These are phyloP conservation scores for Acipenser ruthenus DNA, from an alignment of 2,797 vertebrate species.

Conservation along the genomic window DNA sequence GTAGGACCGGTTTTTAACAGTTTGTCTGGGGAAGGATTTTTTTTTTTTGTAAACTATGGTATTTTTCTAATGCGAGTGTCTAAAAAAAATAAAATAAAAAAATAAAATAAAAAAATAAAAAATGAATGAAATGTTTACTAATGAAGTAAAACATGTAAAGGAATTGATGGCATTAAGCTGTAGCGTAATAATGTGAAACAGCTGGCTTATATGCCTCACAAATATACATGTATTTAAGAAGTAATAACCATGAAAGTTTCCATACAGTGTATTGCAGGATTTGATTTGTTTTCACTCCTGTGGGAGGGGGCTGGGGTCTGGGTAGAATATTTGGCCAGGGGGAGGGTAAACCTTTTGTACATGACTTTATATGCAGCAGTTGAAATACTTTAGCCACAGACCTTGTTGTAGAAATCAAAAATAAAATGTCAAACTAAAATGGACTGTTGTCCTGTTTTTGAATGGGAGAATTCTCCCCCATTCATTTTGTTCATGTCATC, in stretches of 20 bases:
- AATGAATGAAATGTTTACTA: slow-evolving; percentile 40
- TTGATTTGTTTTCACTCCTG: too few species aligned
- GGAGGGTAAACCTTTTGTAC: slow-evolving; percentile 10
- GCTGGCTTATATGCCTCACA: slow-evolving; percentile 51
- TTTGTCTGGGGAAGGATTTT: slow-evolving; percentile 27
- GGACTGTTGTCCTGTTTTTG: too few species aligned
- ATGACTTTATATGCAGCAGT: slow-evolving; percentile 8
- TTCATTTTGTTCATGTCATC: too few species aligned
- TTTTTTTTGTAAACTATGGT: slow-evolving; percentile 60
- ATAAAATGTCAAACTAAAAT: neutral
- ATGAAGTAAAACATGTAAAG: slow-evolving; percentile 16
- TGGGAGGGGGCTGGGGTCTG: neutral
- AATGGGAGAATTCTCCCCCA: too few species aligned
- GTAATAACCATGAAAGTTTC: too few species aligned
- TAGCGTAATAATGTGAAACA: slow-evolving; percentile 62
- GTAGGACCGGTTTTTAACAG: slow-evolving; percentile 50
- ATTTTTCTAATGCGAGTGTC: slow-evolving; percentile 69
- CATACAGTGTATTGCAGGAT: too few species aligned
- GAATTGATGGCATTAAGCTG: slow-evolving; percentile 48
- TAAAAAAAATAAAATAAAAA: slow-evolving; percentile 14
- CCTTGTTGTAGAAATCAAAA: slow-evolving; percentile 25
- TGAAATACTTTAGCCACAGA: slow-evolving; percentile 9
- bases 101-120: slow-evolving; percentile 19
- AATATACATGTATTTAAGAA: slow-evolving; percentile 16
- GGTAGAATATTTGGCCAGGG: slow-evolving; percentile 16